Conservation (phyloP, 1,140 invertebrate species). For the Macrotrachela quadricornifera region DNA sequence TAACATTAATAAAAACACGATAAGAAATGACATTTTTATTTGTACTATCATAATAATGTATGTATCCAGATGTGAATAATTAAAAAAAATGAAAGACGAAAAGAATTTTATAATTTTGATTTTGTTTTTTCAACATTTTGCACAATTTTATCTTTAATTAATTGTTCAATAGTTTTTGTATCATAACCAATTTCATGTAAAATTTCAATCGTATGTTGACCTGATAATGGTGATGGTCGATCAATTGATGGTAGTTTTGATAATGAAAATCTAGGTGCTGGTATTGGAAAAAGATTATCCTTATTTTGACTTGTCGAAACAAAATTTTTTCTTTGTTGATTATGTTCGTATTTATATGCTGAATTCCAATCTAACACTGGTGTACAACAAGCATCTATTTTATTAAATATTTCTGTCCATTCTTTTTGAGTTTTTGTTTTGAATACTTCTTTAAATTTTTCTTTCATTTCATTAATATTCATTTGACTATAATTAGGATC, state of each 20-base stretch:
- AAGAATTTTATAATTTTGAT: no score
- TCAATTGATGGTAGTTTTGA: constrained; percentile 46
- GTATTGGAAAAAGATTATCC: no score
- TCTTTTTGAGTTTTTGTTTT: constrained; percentile 58
- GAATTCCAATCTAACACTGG: constrained; percentile 60
- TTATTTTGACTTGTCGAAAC: no score
- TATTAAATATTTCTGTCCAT: constrained; percentile 64
- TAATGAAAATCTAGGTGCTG: constrained; percentile 24
- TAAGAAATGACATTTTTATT: no score
- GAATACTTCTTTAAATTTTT: constrained; percentile 48
- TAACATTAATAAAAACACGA: no score
- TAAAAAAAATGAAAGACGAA: no score
- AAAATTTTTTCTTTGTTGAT: constrained; percentile 28
- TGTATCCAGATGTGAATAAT: no score
- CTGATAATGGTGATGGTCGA: constrained; percentile 36
- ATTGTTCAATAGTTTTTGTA: constrained; percentile 34
- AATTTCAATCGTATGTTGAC: constrained; percentile 42
- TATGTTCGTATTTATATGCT: constrained; percentile 36
- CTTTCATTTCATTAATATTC: constrained; percentile 30
- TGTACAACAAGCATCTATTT: constrained; percentile 74
- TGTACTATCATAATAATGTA: no score
- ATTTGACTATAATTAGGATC: constrained; percentile 17
- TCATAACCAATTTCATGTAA: constrained; percentile 37
- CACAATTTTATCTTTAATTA: constrained; percentile 18
- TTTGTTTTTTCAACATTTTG: no score